Evolutionary conservation across 2,797 vertebrate species (phyloP).

Genomic region (Periophthalmus magnuspinnatus): DNA sequence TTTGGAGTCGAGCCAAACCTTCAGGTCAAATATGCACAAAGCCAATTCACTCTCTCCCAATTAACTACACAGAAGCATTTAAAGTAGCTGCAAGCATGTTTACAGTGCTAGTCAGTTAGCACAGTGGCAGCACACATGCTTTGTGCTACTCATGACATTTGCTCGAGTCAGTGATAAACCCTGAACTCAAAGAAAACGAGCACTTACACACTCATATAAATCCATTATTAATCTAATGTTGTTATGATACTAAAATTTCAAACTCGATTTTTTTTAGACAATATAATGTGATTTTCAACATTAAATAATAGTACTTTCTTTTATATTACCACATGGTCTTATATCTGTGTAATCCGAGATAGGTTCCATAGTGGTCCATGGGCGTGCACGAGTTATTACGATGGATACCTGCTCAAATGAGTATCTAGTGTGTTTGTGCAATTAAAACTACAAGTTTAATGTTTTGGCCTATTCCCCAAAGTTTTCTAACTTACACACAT

Average conservation of each 20-base stretch:
- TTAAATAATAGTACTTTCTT: too few species aligned
- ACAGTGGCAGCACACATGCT: not conserved
- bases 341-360: too few species aligned
- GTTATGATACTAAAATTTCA: too few species aligned
- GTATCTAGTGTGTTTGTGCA: not conserved
- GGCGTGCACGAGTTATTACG: too few species aligned
- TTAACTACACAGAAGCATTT: slow-evolving; percentile 15
- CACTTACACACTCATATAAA: not conserved
- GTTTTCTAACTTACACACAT: not conserved
- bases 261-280: too few species aligned
- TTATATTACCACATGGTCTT: too few species aligned
- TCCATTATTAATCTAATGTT: too few species aligned
- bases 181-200: too few species aligned
- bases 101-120: slow-evolving; percentile 9
- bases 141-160: not conserved
- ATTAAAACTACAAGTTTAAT: not conserved
- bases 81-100: slow-evolving; percentile 6
- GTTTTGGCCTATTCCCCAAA: not conserved
- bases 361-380: too few species aligned
- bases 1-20: slow-evolving; percentile 35
- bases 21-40: slow-evolving; percentile 23
- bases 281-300: too few species aligned
- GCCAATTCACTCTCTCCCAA: slow-evolving; percentile 9
- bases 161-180: not conserved
- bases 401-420: too few species aligned